Conservation (phyloP, 2,797 vertebrate species). For the Euphonia xanthogaster region DNA sequence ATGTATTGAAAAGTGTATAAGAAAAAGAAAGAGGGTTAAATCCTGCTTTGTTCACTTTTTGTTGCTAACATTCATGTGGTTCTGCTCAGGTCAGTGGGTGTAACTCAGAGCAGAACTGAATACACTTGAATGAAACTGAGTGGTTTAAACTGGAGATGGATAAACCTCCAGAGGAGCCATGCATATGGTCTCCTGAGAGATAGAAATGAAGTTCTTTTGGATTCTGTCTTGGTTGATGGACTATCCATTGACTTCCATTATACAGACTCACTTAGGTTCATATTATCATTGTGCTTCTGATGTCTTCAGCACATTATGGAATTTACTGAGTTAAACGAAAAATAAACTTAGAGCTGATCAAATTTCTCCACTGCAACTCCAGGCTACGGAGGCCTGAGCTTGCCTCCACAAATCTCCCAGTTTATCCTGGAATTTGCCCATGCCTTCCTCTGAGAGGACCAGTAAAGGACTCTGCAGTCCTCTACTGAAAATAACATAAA, state of each 20-base stretch:
- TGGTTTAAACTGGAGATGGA: neutral
- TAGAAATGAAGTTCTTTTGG: neutral
- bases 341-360: neutral
- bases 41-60: neutral
- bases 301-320: neutral
- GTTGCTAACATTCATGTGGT: neutral
- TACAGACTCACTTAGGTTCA: neutral
- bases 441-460: neutral
- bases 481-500: neutral
- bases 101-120: neutral
- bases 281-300: neutral
- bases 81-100: neutral
- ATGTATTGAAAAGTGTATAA: neutral
- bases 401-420: neutral
- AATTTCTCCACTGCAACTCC: neutral
- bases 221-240: neutral
- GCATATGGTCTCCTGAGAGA: neutral
- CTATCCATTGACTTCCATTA: neutral
- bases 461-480: neutral
- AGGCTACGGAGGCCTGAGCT: neutral
- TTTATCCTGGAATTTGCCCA: neutral
- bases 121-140: neutral
- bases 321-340: neutral
- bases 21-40: neutral
- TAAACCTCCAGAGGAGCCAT: neutral